phyloP scores from a whole-genome alignment of 1,140 invertebrate species.

The Lasioglossum albipes region DNA sequence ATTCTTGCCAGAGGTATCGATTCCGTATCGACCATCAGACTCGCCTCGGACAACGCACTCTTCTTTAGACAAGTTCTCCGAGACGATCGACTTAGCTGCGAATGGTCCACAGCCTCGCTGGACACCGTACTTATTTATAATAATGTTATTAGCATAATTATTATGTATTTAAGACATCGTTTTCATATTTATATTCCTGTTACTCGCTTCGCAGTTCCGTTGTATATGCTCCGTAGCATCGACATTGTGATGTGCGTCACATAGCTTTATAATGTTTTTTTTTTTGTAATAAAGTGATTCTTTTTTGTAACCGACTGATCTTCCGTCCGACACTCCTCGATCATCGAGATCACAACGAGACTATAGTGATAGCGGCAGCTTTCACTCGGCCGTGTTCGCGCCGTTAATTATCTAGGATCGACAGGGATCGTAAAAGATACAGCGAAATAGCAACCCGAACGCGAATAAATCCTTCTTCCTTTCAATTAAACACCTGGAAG shows the following conservation, averaged over 20 bases:
- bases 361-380: background rate
- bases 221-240: slow-evolving; percentile 32
- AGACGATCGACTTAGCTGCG: background rate
- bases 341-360: background rate
- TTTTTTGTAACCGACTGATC: slow-evolving; percentile 1
- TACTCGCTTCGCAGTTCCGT: slow-evolving; percentile 18
- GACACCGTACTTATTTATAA: slow-evolving; percentile 39
- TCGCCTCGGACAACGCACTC: background rate
- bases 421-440: background rate
- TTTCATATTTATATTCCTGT: slow-evolving; percentile 61
- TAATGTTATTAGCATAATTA: slow-evolving; percentile 33
- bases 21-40: background rate
- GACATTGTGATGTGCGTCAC: slow-evolving; percentile 63
- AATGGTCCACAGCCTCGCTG: background rate
- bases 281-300: slow-evolving; percentile 72
- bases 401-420: background rate
- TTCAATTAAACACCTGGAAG: background rate
- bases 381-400: background rate
- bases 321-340: background rate
- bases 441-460: background rate
- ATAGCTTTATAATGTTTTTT: slow-evolving; percentile 61
- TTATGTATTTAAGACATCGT: slow-evolving; percentile 45
- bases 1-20: background rate
- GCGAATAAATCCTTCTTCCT: background rate
- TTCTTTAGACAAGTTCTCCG: background rate